A percentile compares a stretch with the other conserved stretches of the same genome.
Evolutionary conservation across 2,797 vertebrate species (phyloP).

Genomic region (Siniperca undulata): DNA sequence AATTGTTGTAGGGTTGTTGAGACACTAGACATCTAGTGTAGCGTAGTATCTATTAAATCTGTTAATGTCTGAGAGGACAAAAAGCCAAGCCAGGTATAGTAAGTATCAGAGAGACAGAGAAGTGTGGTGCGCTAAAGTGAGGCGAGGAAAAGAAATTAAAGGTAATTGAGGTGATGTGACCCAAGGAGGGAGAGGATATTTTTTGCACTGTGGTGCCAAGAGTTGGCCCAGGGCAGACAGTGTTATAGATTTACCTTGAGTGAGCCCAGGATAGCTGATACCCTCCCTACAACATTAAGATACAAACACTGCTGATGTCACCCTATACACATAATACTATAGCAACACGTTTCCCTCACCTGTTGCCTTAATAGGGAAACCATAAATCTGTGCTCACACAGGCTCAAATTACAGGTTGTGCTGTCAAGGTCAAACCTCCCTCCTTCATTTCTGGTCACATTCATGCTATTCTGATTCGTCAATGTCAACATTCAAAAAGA

Average conservation of each 20-base stretch:
- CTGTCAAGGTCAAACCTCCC: conserved; percentile 54
- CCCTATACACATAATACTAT: not conserved
- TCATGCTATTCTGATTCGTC: not conserved
- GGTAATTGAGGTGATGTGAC: conserved; percentile 59
- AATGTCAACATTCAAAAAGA: not conserved
- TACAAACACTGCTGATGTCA: conserved; percentile 67
- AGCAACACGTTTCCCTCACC: conserved; percentile 58
- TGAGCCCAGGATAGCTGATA: conserved; percentile 67
- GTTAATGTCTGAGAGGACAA: not conserved
- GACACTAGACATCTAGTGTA: conserved; percentile 5
- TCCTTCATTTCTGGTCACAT: not conserved
- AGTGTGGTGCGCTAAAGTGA: conserved; percentile 3
- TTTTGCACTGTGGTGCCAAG: conserved; percentile 68
- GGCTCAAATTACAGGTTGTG: not conserved
- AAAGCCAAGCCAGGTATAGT: not conserved
- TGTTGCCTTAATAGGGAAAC: conserved; percentile 59
- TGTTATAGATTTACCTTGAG: conserved; percentile 75
- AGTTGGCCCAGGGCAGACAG: conserved; percentile 59
- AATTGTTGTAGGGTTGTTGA: not conserved
- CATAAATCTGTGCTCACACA: not conserved
- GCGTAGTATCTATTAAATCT: not conserved
- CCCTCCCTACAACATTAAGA: conserved; percentile 42
- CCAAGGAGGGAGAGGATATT: conserved; percentile 50
- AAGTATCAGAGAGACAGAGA: not conserved
- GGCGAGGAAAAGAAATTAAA: conserved; percentile 22